Conservation (phyloP, 1,140 invertebrate species). For the Aphelinus atriplicis region DNA sequence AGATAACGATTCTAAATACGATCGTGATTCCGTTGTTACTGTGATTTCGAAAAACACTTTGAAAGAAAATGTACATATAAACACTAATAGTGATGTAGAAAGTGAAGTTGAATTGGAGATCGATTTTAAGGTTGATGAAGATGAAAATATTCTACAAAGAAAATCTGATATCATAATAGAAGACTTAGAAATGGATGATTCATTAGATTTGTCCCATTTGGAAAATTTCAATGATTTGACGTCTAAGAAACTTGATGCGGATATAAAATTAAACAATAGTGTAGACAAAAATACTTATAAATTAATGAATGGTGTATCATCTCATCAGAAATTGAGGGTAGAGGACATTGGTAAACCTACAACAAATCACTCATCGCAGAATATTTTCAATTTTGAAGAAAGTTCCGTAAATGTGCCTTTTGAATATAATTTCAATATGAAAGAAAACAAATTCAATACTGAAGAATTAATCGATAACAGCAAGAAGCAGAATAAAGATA, state of each 20-base stretch:
- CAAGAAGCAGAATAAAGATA: neutral
- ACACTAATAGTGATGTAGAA: constrained; percentile 24
- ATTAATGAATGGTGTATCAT: neutral
- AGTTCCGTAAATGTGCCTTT: too few relatives aligned
- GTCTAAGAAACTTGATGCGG: neutral
- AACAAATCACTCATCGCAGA: neutral
- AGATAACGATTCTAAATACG: constrained; percentile 32
- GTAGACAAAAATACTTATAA: constrained; percentile 12
- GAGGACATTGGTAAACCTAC: neutral
- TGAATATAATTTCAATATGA: too few relatives aligned
- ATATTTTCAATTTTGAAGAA: too few relatives aligned
- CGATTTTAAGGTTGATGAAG: constrained; percentile 17
- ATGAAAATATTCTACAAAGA: constrained; percentile 15
- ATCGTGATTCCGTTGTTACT: constrained; percentile 27
- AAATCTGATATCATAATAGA: constrained; percentile 14
- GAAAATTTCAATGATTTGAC: neutral
- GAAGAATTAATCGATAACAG: neutral
- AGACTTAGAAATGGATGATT: neutral
- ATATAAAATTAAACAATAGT: neutral
- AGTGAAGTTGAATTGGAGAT: constrained; percentile 31
- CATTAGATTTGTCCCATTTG: neutral
- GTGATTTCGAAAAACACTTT: constrained; percentile 21
- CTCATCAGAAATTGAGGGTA: neutral
- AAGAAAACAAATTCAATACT: too few relatives aligned
- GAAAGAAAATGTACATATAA: neutral